phyloP scores from a whole-genome alignment of 2,797 vertebrate genomes.

The Agapornis canus region DNA sequence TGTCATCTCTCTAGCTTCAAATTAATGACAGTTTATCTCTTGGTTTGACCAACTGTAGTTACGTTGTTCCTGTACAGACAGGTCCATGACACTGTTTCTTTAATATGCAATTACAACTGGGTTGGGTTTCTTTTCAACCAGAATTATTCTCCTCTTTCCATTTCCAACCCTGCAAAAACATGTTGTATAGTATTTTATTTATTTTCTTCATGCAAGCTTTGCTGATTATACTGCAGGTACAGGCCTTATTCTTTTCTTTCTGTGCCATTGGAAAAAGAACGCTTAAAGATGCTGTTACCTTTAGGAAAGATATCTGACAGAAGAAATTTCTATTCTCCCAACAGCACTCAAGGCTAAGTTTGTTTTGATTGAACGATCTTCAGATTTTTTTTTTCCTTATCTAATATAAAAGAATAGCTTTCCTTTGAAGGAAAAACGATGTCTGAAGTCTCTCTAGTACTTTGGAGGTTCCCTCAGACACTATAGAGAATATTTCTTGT shows the following conservation, averaged over 20 bases:
- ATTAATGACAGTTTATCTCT: neutral
- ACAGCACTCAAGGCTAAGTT: conserved; percentile 25
- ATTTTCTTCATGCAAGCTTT: conserved; percentile 12
- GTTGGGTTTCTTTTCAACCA: neutral
- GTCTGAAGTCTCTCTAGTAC: neutral
- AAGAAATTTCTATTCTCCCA: conserved; percentile 33
- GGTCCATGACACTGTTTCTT: neutral
- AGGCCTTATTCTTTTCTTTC: neutral
- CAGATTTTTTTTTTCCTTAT: neutral
- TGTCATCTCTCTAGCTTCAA: neutral
- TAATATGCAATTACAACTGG: neutral
- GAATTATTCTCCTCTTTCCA: neutral
- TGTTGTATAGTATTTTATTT: neutral
- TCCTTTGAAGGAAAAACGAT: neutral
- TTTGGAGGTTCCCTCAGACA: neutral
- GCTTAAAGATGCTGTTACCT: neutral
- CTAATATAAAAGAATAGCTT: neutral
- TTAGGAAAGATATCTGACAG: conserved; percentile 6
- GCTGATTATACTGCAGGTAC: neutral
- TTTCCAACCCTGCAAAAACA: neutral
- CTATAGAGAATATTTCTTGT: conserved; percentile 9
- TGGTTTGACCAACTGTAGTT: neutral
- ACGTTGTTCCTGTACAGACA: neutral
- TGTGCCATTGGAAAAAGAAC: neutral
- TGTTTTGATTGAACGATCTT: conserved; percentile 44